Base-by-base conservation (phyloP, 2,888 invertebrate genomes). In the Ichneumoninae sp. region DNA sequence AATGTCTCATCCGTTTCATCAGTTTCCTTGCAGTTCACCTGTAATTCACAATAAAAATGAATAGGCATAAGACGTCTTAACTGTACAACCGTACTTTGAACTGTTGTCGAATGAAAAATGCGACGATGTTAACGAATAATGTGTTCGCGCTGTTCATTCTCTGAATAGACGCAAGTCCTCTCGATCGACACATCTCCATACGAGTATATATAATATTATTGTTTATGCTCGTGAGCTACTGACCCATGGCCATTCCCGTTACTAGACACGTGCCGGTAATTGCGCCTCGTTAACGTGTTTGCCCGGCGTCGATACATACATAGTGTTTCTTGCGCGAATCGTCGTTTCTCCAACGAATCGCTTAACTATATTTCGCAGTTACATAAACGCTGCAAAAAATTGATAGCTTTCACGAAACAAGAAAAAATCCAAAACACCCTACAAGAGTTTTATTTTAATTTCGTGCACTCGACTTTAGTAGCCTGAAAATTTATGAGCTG, bases 201-300 rank as follows among this genome's bases (percentile, higher is more conserved):
- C 66, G 16, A 60, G 57, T 6, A 16, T 44, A 30, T 80, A 66
- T 62, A 33, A 75, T 83, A 81, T 80, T 85, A 44, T 83, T 80
- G 70, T 80, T 72, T 68, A 76, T 78, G 75, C 68, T 68, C 54
- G 47, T 60, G 26, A 78, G 65, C 79, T 77, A 72, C 47, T 84
- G 83, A 84, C 80, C 77, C 75, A 76, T 84, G 84, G 83, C 72
- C 77, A 52, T 68, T 60, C 74, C 47, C 50, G 68, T 81, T 83
- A 84, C 44, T 81, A 62, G 80, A 65, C 86, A 85, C 74, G 71
- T 66, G 83, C 44, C 82, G 84, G 70, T 85, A 82, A 90, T 88
- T 88, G 70, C 62, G 82, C 80, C 83, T 89, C 82, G 87, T 87
- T 86, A 85, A 84, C 70, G 62, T 54, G 77, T 80, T 65, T 60